phyloP scores from a whole-genome alignment of 2,797 vertebrate genomes.

The Epinephelus malabaricus region DNA sequence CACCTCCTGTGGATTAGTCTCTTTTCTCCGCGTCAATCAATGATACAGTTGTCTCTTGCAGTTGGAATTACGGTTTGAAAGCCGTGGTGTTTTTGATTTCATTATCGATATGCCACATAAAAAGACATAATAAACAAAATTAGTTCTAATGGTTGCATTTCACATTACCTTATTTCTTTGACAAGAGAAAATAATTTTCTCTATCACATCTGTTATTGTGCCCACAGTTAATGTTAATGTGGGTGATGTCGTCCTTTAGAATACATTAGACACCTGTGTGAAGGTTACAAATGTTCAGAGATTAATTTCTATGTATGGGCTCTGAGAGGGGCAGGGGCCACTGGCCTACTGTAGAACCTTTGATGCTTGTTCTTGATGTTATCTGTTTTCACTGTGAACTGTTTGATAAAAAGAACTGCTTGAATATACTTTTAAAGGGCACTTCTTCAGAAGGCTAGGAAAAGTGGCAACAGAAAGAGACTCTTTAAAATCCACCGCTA shows the following conservation, averaged over 20 bases:
- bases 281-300: conserved; percentile 2
- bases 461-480: background rate
- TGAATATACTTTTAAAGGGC: conserved; percentile 13
- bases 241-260: background rate
- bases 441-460: background rate
- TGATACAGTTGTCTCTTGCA: conserved; percentile 36
- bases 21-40: conserved; percentile 47
- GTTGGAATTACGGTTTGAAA: conserved; percentile 9
- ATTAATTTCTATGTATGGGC: conserved; percentile 3
- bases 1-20: conserved; percentile 58
- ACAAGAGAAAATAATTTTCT: background rate
- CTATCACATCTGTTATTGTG: background rate
- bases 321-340: background rate
- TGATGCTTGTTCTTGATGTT: conserved; percentile 22
- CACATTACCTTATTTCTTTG: background rate
- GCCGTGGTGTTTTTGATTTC: conserved; percentile 8
- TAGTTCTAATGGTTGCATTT: conserved; percentile 1
- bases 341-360: background rate
- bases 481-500: background rate
- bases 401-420: conserved; percentile 25
- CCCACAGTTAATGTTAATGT: background rate
- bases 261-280: background rate
- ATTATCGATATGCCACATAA: conserved; percentile 6
- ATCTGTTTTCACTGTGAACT: background rate
- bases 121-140: background rate